Evolutionary conservation across 1,140 invertebrate genomes (phyloP).

Genomic region (Drosophila rhopaloa): DNA sequence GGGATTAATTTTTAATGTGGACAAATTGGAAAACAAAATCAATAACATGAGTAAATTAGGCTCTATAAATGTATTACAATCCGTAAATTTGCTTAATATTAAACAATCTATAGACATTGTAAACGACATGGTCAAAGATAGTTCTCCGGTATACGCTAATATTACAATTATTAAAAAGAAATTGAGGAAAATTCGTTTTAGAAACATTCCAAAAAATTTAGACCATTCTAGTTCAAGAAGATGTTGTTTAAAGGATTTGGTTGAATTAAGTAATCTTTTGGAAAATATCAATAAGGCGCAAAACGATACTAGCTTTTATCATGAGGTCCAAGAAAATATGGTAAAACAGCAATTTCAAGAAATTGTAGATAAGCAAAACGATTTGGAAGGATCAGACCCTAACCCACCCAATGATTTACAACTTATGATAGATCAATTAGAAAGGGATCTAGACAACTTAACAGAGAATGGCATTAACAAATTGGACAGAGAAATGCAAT

Average conservation of each 20-base stretch:
- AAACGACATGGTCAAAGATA: background rate
- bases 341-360: background rate
- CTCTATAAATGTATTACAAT: background rate
- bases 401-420: background rate
- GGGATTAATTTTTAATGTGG: background rate
- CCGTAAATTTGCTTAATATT: background rate
- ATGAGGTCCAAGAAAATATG: background rate
- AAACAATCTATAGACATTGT: background rate
- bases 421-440: background rate
- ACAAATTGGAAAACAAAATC: constrained; percentile 9
- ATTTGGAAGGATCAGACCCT: too few relatives aligned
- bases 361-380: background rate
- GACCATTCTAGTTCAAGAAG: background rate
- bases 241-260: background rate
- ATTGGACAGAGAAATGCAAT: background rate
- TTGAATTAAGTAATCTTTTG: background rate
- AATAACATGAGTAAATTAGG: background rate
- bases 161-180: background rate
- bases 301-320: background rate
- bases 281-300: background rate
- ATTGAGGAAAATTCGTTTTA: background rate
- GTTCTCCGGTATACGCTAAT: background rate
- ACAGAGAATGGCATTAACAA: constrained; percentile 1
- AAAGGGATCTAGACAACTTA: background rate
- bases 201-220: background rate